These are phyloP conservation scores for Aspidapion aeneum DNA, from an alignment of 2,888 invertebrate species.

Conservation along the genomic window DNA sequence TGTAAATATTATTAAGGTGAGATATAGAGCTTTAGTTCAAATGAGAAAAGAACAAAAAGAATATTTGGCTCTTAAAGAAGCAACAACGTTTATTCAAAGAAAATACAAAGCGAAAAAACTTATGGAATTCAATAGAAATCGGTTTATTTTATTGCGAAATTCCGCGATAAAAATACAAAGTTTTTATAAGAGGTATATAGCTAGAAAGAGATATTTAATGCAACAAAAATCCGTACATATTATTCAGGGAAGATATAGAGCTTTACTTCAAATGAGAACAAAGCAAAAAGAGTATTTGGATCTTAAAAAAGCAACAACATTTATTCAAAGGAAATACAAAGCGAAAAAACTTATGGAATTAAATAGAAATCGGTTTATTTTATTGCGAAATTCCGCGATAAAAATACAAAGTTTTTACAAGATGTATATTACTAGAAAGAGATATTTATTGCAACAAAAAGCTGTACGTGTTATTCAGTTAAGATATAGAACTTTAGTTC, in stretches of 20 bases:
- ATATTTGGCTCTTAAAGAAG: conserved; percentile 46
- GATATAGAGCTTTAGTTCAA: conserved; percentile 47
- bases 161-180: conserved; percentile 44
- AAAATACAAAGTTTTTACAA: conserved; percentile 1
- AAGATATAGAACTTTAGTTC: conserved; percentile 37
- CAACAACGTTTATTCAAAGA: conserved; percentile 51
- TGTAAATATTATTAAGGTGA: conserved; percentile 50
- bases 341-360: no score
- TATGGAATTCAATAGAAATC: conserved; percentile 40
- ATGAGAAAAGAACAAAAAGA: conserved; percentile 45
- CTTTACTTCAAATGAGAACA: no score
- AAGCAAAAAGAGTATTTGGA: no score
- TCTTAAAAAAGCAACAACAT: no score
- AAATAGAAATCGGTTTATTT: no score
- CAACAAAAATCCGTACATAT: conserved; percentile 12
- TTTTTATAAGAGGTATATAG: conserved; percentile 31
- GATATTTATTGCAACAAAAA: conserved; percentile 25
- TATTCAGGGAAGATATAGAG: conserved; percentile 19
- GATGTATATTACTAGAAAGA: conserved; percentile 13
- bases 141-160: conserved; percentile 40
- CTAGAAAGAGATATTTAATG: not conserved
- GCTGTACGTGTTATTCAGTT: conserved; percentile 35
- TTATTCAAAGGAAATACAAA: no score
- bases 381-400: no score
- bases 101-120: conserved; percentile 45